phyloP scores from a whole-genome alignment of 2,888 invertebrate genomes.

The Hirtodrosophila alboralis region DNA sequence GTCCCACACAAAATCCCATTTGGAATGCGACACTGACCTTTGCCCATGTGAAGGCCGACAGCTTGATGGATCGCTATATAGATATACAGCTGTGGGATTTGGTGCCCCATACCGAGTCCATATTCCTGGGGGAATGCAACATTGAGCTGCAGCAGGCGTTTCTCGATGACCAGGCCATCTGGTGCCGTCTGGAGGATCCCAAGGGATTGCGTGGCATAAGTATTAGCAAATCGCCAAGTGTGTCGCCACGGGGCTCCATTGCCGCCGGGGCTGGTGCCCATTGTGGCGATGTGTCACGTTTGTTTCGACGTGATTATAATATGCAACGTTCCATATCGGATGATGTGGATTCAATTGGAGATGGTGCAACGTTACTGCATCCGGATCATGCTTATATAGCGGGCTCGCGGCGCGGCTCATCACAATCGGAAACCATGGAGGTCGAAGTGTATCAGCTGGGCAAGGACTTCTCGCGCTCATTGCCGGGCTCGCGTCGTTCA shows the following conservation, averaged over 20 bases:
- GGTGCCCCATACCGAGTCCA: slow-evolving; percentile 91
- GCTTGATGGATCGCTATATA: slow-evolving; percentile 91
- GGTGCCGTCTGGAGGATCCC: slow-evolving; percentile 95
- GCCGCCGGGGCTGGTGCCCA: slow-evolving; percentile 85
- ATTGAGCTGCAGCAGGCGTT: slow-evolving; percentile 89
- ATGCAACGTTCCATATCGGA: slow-evolving; percentile 91
- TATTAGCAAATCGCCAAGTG: slow-evolving; percentile 88
- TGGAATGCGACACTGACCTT: slow-evolving; percentile 97
- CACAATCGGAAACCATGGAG: slow-evolving; percentile 94
- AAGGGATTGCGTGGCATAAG: slow-evolving; percentile 86
- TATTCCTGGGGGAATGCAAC: slow-evolving; percentile 92
- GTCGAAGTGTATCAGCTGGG: slow-evolving; percentile 93
- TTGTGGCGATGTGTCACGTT: slow-evolving; percentile 87
- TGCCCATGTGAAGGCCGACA: slow-evolving; percentile 90
- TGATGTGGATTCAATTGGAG: slow-evolving; percentile 90
- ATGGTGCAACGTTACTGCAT: slow-evolving; percentile 90
- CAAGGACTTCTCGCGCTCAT: slow-evolving; percentile 93
- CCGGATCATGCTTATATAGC: slow-evolving; percentile 93
- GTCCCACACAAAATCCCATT: slow-evolving; percentile 93
- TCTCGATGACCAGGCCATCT: slow-evolving; percentile 93
- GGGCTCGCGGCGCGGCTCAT: slow-evolving; percentile 93
- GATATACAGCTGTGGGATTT: slow-evolving; percentile 96
- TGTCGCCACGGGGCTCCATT: slow-evolving; percentile 91
- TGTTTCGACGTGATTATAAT: slow-evolving; percentile 89
- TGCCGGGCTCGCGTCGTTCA: slow-evolving; percentile 93